Percentiles rank a stretch among this genome's conserved stretches.
phyloP scores from a whole-genome alignment of 2,888 invertebrate species.

The Zygogramma bicolorata region DNA sequence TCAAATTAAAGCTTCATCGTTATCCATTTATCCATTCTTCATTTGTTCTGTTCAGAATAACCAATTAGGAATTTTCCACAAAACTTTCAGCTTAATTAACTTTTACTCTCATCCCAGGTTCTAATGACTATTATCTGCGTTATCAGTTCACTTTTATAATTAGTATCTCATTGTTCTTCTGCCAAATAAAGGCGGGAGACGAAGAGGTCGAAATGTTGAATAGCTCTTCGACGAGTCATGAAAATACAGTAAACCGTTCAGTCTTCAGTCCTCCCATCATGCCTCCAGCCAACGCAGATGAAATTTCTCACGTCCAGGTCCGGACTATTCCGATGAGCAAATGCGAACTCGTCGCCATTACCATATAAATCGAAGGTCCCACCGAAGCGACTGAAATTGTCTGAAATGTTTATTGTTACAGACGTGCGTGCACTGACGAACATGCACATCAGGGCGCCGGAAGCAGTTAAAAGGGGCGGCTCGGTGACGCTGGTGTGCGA shows the following conservation, averaged over 20 bases:
- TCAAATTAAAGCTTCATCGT: too few species aligned
- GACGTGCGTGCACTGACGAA: conserved; percentile 61
- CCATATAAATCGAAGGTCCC: conserved; percentile 19
- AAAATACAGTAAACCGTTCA: background rate
- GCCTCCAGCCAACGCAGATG: background rate
- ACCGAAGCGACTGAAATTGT: conserved; percentile 18
- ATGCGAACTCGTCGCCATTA: conserved; percentile 1
- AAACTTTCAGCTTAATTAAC: too few species aligned
- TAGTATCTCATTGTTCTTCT: too few species aligned
- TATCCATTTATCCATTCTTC: too few species aligned
- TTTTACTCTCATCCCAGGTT: too few species aligned
- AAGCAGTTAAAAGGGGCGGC: conserved; percentile 68
- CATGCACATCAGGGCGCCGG: conserved; percentile 66
- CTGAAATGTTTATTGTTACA: conserved; percentile 53
- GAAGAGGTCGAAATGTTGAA: too few species aligned
- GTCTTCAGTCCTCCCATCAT: background rate
- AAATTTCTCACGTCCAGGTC: background rate
- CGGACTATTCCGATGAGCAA: background rate
- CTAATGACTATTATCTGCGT: too few species aligned
- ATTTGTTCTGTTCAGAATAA: too few species aligned
- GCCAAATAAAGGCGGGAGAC: too few species aligned
- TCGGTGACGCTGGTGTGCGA: conserved; percentile 68
- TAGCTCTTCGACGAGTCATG: background rate
- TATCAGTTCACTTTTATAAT: too few species aligned
- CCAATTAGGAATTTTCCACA: too few species aligned